Conservation (phyloP, 2,888 invertebrate genomes). For the Autographa pulchrina region DNA sequence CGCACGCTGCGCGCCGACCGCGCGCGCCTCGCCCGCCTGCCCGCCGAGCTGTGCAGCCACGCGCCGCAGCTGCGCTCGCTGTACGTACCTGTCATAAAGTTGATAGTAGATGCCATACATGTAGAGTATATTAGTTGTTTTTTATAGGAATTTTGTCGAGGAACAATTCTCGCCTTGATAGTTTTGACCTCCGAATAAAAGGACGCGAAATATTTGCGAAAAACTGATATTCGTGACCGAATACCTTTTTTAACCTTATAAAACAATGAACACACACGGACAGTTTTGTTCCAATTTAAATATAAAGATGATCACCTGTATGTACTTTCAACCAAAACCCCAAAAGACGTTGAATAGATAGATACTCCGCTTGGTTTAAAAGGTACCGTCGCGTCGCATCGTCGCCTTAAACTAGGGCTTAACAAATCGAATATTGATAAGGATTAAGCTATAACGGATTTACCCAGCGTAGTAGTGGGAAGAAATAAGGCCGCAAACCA, state of each 20-base stretch:
- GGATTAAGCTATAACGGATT: constrained; percentile 40
- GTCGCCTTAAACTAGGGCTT: constrained; percentile 27
- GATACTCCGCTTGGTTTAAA: neutral
- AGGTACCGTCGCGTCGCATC: neutral
- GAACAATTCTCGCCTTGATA: too few relatives aligned
- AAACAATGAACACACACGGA: too few relatives aligned
- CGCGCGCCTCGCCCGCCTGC: constrained; percentile 93
- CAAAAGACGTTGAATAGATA: too few relatives aligned
- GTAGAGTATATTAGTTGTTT: neutral
- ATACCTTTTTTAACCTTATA: too few relatives aligned
- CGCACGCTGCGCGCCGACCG: constrained; percentile 95
- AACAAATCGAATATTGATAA: constrained; percentile 46
- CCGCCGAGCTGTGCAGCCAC: constrained; percentile 92
- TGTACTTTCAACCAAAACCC: too few relatives aligned
- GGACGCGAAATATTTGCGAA: too few relatives aligned
- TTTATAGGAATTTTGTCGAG: too few relatives aligned
- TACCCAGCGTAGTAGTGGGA: neutral
- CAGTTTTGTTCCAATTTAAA: too few relatives aligned
- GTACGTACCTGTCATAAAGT: constrained; percentile 89
- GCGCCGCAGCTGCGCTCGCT: constrained; percentile 95
- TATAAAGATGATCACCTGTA: too few relatives aligned
- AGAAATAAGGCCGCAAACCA: constrained; percentile 13
- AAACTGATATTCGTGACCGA: too few relatives aligned
- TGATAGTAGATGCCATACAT: neutral
- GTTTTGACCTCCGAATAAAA: too few relatives aligned